Evolutionary conservation across 2,797 vertebrate genomes (phyloP), one percentile per base, ranked within the genome.

Genomic region (Nothura maculosa): DNA sequence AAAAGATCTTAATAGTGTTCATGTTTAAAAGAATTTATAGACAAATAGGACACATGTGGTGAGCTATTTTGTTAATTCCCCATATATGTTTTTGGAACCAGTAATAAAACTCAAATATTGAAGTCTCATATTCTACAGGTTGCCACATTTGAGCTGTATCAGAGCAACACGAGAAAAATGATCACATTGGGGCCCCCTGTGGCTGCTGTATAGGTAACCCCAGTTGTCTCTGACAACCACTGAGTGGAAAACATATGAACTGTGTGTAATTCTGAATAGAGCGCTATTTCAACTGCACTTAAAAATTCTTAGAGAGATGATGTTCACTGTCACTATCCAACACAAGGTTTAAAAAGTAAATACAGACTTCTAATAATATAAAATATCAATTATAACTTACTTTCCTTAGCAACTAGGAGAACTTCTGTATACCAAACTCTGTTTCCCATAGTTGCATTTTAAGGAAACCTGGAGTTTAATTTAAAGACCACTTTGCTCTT

Each of bases 91-190:
- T 55, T 60, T 89, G 45, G 32, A 74, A 79, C 48, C 60, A 81
- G 47, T 34, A 78, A 48, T 87, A 54, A 91, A 60, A 28, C 55
- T 87, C 68, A 66, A 14, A 62, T 78, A 32, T 17, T 87, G 55
- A 81, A 83, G 66, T 64, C 38, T 69, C 60, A 81, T 87, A 66
- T 90, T 89, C 73, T 84, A 50, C 43, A 64, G 63, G 55, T 78
- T 86, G 24, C 50, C 70, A 38, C 64, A 48, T 76, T 69, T 62
- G 73, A 83, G 45, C 25, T 87, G 17, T 83, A 54, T 78, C 83
- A 63, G 55, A 94, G 47, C 36, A 76, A 21, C 60, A 43, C 12
- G 24, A 48, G 38, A 70, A 61, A 77, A 34, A n/a, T 60, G 40
- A 38, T 91, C 48, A 88, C 43, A 14, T 79, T 38, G 83, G 57